A percentile compares a stretch with the other conserved stretches of the same genome.
These are phyloP conservation scores for Rana temporaria DNA, from an alignment of 2,113 vertebrate genomes.

Conservation along the genomic window DNA sequence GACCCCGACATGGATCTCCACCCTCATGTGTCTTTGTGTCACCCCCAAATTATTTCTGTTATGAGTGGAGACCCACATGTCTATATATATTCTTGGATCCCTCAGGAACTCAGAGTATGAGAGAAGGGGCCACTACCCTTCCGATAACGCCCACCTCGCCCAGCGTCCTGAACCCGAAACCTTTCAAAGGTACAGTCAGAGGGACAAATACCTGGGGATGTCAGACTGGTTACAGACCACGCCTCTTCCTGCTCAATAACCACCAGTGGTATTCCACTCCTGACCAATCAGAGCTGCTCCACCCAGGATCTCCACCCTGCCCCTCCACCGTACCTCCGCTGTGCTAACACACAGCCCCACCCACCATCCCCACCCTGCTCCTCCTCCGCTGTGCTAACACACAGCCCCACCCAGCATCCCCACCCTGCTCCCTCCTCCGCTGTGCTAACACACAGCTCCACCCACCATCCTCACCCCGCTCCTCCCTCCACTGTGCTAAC, in stretches of 20 bases:
- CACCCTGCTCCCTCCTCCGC: too few species aligned
- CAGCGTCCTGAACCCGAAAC: constrained; percentile 24
- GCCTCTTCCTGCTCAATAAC: not conserved
- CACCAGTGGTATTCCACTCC: not conserved
- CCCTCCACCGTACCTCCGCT: too few species aligned
- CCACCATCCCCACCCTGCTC: too few species aligned
- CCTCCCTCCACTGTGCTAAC: not conserved
- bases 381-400: too few species aligned
- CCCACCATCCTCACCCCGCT: too few species aligned
- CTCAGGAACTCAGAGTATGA: constrained; percentile 19
- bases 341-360: too few species aligned
- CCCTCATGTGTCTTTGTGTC: not conserved
- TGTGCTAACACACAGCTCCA: too few species aligned
- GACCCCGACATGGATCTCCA: not conserved
- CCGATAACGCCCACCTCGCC: not conserved
- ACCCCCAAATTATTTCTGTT: not conserved
- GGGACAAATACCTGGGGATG: not conserved
- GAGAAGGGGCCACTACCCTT: not conserved
- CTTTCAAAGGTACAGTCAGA: constrained; percentile 25
- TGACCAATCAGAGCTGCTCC: not conserved
- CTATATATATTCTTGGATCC: constrained; percentile 39
- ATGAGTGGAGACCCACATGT: not conserved
- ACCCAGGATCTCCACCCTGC: not conserved
- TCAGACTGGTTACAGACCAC: not conserved
- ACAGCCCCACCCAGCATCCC: too few species aligned